These are phyloP conservation scores for Thalpophila matura DNA, from an alignment of 2,888 invertebrate genomes.

Conservation along the genomic window DNA sequence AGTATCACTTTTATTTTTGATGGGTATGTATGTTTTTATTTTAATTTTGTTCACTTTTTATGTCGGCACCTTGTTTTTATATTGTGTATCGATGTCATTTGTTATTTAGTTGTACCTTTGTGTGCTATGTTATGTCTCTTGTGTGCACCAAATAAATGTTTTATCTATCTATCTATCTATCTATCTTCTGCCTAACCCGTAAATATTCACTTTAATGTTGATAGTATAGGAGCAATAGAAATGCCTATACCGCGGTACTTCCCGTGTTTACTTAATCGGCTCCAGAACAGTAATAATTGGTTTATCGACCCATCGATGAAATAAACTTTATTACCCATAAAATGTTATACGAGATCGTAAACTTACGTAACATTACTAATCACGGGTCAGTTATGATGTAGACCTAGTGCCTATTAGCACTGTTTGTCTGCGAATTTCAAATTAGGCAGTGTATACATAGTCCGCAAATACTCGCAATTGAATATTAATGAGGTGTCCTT, in stretches of 20 bases:
- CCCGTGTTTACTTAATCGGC: constrained; percentile 34
- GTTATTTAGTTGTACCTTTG: too few relatives aligned
- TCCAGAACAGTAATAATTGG: constrained; percentile 43
- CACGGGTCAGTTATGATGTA: constrained; percentile 49
- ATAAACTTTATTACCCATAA: constrained; percentile 47
- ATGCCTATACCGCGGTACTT: constrained; percentile 21
- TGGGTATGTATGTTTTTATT: too few relatives aligned
- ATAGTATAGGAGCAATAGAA: not conserved
- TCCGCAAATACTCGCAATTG: constrained; percentile 4
- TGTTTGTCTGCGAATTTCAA: constrained; percentile 56
- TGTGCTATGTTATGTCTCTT: too few relatives aligned
- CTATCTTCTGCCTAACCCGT: not conserved
- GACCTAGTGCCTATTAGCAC: constrained; percentile 43
- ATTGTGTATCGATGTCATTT: too few relatives aligned
- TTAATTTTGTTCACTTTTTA: too few relatives aligned
- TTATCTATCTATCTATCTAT: too few relatives aligned
- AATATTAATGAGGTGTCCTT: constrained; percentile 31
- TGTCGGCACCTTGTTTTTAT: too few relatives aligned
- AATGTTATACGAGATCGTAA: constrained; percentile 46
- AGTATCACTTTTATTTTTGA: too few relatives aligned
- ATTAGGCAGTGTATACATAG: constrained; percentile 36
- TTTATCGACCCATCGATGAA: constrained; percentile 47
- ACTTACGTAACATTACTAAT: constrained; percentile 54
- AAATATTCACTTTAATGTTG: too few relatives aligned
- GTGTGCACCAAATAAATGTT: too few relatives aligned